Conservation (phyloP, 2,113 vertebrate species). For the Myotis davidii region DNA sequence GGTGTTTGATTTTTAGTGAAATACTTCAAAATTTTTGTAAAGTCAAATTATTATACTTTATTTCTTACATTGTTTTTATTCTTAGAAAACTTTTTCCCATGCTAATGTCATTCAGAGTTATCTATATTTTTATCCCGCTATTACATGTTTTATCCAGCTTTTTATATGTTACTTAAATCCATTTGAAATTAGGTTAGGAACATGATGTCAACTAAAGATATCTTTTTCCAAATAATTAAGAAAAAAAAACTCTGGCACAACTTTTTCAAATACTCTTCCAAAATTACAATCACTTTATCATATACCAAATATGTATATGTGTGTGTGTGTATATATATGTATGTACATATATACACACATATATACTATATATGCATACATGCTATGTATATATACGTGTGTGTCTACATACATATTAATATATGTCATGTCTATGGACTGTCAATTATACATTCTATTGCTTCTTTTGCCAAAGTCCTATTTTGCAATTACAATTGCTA, state of each 20-base stretch:
- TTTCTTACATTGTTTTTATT: not conserved
- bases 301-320: not conserved
- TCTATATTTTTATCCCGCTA: not conserved
- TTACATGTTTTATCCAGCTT: not conserved
- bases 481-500: constrained; percentile 27
- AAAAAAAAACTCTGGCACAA: constrained; percentile 23
- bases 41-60: not conserved
- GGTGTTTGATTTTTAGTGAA: not conserved
- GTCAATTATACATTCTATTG: not conserved
- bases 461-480: constrained; percentile 23
- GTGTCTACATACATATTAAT: not conserved
- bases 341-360: not conserved
- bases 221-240: constrained; percentile 37
- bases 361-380: not conserved
- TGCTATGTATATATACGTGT: not conserved
- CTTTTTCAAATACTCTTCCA: not conserved
- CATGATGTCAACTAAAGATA: not conserved
- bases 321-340: not conserved
- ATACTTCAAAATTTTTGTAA: not conserved
- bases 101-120: not conserved
- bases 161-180: not conserved
- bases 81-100: not conserved
- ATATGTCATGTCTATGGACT: not conserved
- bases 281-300: not conserved
- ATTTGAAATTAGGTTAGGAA: not conserved